Evolutionary conservation across 2,888 invertebrate genomes (phyloP).

Genomic region (Stomorhina lunata): DNA sequence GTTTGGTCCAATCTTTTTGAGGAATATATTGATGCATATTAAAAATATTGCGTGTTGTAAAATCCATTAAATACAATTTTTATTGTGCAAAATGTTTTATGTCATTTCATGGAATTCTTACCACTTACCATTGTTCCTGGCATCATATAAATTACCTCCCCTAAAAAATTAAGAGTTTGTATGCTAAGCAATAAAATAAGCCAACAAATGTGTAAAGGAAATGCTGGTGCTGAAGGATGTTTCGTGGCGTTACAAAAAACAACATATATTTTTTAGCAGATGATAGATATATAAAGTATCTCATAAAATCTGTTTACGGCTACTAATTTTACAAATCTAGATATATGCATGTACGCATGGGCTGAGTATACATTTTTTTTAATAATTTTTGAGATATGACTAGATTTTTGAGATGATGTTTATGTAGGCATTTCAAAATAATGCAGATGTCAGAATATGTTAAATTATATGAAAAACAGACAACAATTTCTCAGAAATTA

Average conservation of each 20-base stretch:
- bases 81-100: constrained; percentile 47
- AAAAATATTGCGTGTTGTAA: constrained; percentile 48
- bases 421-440: not conserved
- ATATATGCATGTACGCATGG: too few relatives aligned
- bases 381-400: too few relatives aligned
- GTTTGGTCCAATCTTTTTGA: not conserved
- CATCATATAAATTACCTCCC: constrained; percentile 31
- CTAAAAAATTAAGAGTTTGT: not conserved
- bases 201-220: not conserved
- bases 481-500: too few relatives aligned
- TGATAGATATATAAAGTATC: not conserved
- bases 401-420: not conserved
- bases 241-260: constrained; percentile 12
- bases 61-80: constrained; percentile 50
- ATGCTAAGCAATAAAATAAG: not conserved
- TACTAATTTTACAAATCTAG: not conserved
- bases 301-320: constrained; percentile 25
- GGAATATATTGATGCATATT: constrained; percentile 8
- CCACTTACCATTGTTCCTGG: not conserved
- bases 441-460: not conserved
- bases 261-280: constrained; percentile 20
- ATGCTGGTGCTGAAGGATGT: not conserved
- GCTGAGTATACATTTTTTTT: too few relatives aligned
- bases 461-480: not conserved
- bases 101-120: constrained; percentile 25